A percentile compares a stretch with the other conserved stretches of the same genome.
These are phyloP conservation scores for Corythornis madagascariensis DNA, from an alignment of 2,113 vertebrate genomes.

Conservation along the genomic window DNA sequence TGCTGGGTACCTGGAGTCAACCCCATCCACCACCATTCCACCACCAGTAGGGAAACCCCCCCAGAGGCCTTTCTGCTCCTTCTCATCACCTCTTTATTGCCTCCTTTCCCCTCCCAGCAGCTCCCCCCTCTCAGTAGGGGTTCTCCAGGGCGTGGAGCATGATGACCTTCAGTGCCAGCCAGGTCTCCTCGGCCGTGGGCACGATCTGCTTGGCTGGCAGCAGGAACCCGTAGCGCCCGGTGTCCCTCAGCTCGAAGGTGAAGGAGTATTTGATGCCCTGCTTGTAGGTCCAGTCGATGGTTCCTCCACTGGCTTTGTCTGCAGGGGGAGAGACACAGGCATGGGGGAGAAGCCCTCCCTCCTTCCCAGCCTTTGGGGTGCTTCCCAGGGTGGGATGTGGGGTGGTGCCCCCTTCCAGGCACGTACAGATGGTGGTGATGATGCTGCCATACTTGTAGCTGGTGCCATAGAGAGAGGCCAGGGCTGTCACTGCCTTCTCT, in stretches of 20 bases:
- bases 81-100: not conserved
- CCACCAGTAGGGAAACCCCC: fast-evolving
- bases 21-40: not conserved
- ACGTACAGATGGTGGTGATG: conserved; percentile 91
- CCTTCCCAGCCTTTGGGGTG: fast-evolving
- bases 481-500: conserved; percentile 74
- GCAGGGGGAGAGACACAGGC: not conserved
- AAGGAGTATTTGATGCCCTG: conserved; percentile 93
- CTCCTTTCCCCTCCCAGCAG: fast-evolving
- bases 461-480: conserved; percentile 87
- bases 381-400: not conserved
- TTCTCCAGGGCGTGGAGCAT: conserved; percentile 81
- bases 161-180: conserved; percentile 86
- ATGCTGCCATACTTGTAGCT: conserved; percentile 86
- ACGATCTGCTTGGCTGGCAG: conserved; percentile 90
- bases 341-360: fast-evolving
- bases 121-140: conserved; percentile 68
- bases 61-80: not conserved
- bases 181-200: conserved; percentile 89
- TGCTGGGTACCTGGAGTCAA: fast-evolving
- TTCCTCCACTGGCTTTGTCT: conserved; percentile 89
- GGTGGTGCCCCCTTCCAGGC: not conserved
- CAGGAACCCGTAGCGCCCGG: conserved; percentile 86
- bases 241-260: conserved; percentile 94
- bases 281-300: conserved; percentile 91